These are phyloP conservation scores for Tonatia bakeri DNA, from an alignment of 2,113 vertebrate genomes.

Conservation along the genomic window DNA sequence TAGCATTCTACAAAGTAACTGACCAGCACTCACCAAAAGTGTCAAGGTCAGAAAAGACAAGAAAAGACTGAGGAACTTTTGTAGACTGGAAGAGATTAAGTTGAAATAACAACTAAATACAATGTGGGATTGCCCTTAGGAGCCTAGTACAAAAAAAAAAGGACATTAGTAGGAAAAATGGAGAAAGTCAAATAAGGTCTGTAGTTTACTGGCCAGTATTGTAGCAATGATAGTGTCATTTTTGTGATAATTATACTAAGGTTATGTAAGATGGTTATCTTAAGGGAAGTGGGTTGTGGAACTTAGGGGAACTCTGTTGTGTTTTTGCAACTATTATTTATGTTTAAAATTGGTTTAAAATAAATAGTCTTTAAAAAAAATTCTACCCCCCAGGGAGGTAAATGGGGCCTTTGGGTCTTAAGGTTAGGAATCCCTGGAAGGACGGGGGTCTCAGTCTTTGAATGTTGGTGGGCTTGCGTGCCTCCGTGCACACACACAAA, in stretches of 20 bases:
- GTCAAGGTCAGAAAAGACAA: neutral
- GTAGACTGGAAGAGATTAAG: neutral
- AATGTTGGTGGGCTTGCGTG: neutral
- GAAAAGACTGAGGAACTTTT: neutral
- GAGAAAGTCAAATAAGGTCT: neutral
- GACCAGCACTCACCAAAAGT: neutral
- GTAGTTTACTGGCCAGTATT: neutral
- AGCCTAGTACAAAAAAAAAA: neutral
- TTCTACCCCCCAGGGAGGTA: neutral
- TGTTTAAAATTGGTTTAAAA: neutral
- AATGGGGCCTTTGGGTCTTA: neutral
- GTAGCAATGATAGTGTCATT: neutral
- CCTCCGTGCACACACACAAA: neutral
- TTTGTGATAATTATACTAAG: neutral
- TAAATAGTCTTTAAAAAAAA: neutral
- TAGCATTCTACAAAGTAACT: neutral
- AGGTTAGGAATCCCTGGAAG: neutral
- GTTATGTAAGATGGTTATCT: neutral
- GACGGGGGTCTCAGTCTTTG: neutral
- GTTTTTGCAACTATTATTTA: neutral
- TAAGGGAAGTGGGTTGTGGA: neutral
- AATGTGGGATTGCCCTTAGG: too few species aligned
- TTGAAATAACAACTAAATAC: neutral
- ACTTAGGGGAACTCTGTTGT: neutral
- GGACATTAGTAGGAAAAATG: neutral